Evolutionary conservation across 2,888 invertebrate genomes (phyloP).

Genomic region (Nemurella pictetii): DNA sequence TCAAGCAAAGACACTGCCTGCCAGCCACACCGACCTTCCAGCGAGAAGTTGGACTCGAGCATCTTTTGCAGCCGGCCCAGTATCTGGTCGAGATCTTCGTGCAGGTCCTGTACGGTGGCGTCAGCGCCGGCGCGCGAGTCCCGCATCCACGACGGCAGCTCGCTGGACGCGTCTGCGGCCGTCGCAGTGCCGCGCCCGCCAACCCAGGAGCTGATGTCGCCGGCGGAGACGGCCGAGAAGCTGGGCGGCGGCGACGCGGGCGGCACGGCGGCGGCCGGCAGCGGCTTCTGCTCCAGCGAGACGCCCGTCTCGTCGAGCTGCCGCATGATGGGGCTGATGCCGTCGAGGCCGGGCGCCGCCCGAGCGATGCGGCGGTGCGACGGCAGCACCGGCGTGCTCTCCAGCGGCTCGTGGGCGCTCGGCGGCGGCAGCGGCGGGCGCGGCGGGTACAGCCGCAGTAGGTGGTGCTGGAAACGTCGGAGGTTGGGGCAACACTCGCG

Average conservation of each 20-base stretch:
- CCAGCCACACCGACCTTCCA: conserved; percentile 63
- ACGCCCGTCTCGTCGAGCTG: conserved; percentile 22
- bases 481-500: too few species aligned
- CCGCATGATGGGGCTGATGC: conserved; percentile 34
- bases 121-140: conserved; percentile 9
- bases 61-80: conserved; percentile 71
- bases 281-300: conserved; percentile 29
- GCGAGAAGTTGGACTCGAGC: conserved; percentile 67
- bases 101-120: conserved; percentile 41
- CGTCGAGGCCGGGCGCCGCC: conserved; percentile 7
- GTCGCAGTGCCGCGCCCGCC: neutral
- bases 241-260: conserved; percentile 9
- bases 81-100: conserved; percentile 68
- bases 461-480: neutral
- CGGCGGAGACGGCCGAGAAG: conserved; percentile 23
- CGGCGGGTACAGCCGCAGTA: neutral
- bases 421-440: neutral
- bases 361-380: neutral
- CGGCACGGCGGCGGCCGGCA: neutral
- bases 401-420: conserved; percentile 10
- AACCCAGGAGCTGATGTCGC: conserved; percentile 33
- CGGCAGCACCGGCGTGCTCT: conserved; percentile 36
- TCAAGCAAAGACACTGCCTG: too few species aligned
- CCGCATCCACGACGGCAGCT: conserved; percentile 35
- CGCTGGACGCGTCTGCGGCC: too few species aligned